Percentiles rank a stretch among this genome's conserved stretches.
Evolutionary conservation across 92 coral and sea anemone genomes (phyloP).

Genomic region (Meandrina meandrites): DNA sequence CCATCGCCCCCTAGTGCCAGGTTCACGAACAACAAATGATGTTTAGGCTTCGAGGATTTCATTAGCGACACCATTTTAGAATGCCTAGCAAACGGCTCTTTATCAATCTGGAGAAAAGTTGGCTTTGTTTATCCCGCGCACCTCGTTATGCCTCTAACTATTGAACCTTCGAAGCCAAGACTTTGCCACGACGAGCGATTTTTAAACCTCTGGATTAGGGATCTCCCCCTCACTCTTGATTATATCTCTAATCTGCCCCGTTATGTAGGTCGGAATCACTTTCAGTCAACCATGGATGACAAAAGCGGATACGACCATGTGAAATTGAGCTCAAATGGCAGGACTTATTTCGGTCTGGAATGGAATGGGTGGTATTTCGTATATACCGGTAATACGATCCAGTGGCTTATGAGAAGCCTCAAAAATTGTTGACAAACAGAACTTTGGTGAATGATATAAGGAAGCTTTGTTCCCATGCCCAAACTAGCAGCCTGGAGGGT

Average conservation of each 20-base stretch:
- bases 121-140: constrained; percentile 54
- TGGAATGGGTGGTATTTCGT: no score
- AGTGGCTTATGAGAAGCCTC: no score
- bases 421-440: no score
- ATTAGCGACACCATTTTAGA: constrained; percentile 38
- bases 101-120: constrained; percentile 45
- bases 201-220: constrained; percentile 35
- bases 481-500: no score
- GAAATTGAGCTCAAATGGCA: not conserved
- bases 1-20: constrained; percentile 25
- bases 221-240: constrained; percentile 22
- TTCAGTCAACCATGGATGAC: constrained; percentile 39
- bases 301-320: constrained; percentile 52
- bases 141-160: no score
- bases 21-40: no score
- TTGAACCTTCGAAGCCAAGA: constrained; percentile 38
- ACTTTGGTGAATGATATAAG: no score
- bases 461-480: no score
- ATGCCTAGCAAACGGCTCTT: constrained; percentile 49
- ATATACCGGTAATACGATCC: no score
- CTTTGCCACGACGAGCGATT: constrained; percentile 34
- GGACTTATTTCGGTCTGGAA: no score
- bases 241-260: constrained; percentile 25
- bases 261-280: constrained; percentile 14
- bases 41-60: constrained; percentile 50